Evolutionary conservation across 2,113 vertebrate genomes (phyloP).

Genomic region (Tricholaema leucomelas): DNA sequence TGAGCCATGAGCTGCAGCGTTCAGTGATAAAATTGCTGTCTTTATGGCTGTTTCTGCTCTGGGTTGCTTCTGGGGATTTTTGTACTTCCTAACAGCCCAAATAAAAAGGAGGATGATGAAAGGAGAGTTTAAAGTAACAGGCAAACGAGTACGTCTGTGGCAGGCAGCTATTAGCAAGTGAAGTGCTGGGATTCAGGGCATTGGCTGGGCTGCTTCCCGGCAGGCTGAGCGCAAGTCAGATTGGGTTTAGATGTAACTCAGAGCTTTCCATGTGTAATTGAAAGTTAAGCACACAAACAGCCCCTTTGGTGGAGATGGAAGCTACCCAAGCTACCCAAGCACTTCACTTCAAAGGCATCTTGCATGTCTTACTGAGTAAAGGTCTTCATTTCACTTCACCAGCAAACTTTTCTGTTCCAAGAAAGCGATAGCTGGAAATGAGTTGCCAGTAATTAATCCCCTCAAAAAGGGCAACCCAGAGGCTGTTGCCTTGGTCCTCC

Average conservation of each 20-base stretch:
- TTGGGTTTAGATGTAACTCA: not conserved
- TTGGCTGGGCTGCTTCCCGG: not conserved
- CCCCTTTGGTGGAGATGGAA: not conserved
- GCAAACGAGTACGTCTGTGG: not conserved
- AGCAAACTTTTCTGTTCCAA: not conserved
- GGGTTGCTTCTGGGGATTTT: slow-evolving; percentile 23
- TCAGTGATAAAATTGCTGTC: not conserved
- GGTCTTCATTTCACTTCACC: not conserved
- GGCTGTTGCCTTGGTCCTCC: not conserved
- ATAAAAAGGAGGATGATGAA: not conserved
- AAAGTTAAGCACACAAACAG: not conserved
- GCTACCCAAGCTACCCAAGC: not conserved
- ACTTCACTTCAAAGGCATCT: not conserved
- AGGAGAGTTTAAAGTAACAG: not conserved
- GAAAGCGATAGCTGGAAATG: not conserved
- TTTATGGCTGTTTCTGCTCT: not conserved
- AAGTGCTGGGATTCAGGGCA: not conserved
- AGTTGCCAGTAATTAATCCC: not conserved
- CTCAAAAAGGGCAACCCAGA: not conserved
- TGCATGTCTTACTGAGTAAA: not conserved
- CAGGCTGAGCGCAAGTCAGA: not conserved
- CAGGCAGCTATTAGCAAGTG: slow-evolving; percentile 15
- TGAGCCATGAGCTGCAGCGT: not conserved
- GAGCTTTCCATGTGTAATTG: not conserved
- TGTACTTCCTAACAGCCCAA: not conserved